phyloP scores from a whole-genome alignment of 2,888 invertebrate genomes.

The Alitta virens region DNA sequence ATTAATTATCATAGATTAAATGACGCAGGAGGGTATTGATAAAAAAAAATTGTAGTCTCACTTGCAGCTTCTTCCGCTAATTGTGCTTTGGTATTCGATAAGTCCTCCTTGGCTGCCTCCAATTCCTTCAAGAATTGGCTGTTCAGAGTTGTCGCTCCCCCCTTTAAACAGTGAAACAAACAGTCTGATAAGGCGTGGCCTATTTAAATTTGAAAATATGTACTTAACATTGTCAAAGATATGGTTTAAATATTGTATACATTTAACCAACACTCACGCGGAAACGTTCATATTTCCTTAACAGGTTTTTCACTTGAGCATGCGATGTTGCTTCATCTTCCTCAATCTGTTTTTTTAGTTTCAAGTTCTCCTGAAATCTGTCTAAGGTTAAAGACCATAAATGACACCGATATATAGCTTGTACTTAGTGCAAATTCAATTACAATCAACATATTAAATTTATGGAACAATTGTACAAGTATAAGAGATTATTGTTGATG shows the following conservation, averaged over 20 bases:
- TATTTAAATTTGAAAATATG: too few relatives aligned
- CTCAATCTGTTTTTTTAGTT: slow-evolving; percentile 39
- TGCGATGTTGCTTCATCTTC: slow-evolving; percentile 38
- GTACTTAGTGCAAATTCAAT: too few relatives aligned
- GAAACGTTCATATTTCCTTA: slow-evolving; percentile 51
- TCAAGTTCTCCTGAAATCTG: slow-evolving; percentile 36
- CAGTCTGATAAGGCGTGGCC: too few relatives aligned
- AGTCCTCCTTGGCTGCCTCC: slow-evolving; percentile 33
- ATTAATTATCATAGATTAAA: too few relatives aligned
- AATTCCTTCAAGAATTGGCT: slow-evolving; percentile 42
- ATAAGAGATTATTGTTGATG: too few relatives aligned
- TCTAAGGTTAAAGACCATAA: not conserved
- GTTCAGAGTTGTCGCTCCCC: slow-evolving; percentile 44
- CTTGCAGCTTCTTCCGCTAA: slow-evolving; percentile 16
- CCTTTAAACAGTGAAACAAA: slow-evolving; percentile 26
- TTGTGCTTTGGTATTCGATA: slow-evolving; percentile 32
- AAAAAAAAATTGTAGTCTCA: too few relatives aligned
- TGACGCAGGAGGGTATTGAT: too few relatives aligned
- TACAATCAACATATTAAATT: too few relatives aligned
- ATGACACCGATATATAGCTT: not conserved
- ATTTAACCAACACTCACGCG: too few relatives aligned
- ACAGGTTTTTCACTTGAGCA: slow-evolving; percentile 44
- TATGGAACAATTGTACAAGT: too few relatives aligned
- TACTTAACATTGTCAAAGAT: too few relatives aligned
- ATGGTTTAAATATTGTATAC: too few relatives aligned